phyloP scores from a whole-genome alignment of 2,888 invertebrate species.

The Sminthurinus aureus region DNA sequence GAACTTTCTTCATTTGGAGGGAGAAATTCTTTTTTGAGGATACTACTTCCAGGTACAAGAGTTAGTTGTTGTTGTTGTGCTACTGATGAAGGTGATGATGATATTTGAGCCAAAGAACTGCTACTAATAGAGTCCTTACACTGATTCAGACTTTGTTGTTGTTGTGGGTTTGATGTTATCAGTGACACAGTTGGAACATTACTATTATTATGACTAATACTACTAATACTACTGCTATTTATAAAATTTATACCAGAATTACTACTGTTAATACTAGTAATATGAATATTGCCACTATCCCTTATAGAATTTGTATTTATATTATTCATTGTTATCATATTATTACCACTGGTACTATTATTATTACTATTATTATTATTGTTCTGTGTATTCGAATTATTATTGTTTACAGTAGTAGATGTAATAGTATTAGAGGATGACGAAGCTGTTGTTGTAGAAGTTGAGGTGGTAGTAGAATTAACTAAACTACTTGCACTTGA shows the following conservation, averaged over 20 bases:
- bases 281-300: too few relatives aligned
- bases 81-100: background rate
- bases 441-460: constrained; percentile 48
- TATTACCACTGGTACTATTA: background rate
- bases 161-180: background rate
- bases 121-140: background rate
- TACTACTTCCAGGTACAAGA: constrained; percentile 41
- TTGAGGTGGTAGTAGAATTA: constrained; percentile 56
- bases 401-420: background rate
- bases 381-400: background rate
- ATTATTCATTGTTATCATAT: background rate
- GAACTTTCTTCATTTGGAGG: constrained; percentile 59
- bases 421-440: constrained; percentile 11
- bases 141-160: too few relatives aligned
- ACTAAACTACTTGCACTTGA: constrained; percentile 49
- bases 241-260: background rate
- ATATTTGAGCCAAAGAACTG: background rate
- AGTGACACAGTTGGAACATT: background rate
- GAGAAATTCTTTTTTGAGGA: constrained; percentile 59
- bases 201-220: background rate
- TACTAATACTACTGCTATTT: background rate
- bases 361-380: background rate
- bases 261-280: background rate
- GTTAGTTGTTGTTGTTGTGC: background rate
- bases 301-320: background rate